phyloP scores from a whole-genome alignment of 2,113 vertebrate species.

The Oryzias curvinotus region DNA sequence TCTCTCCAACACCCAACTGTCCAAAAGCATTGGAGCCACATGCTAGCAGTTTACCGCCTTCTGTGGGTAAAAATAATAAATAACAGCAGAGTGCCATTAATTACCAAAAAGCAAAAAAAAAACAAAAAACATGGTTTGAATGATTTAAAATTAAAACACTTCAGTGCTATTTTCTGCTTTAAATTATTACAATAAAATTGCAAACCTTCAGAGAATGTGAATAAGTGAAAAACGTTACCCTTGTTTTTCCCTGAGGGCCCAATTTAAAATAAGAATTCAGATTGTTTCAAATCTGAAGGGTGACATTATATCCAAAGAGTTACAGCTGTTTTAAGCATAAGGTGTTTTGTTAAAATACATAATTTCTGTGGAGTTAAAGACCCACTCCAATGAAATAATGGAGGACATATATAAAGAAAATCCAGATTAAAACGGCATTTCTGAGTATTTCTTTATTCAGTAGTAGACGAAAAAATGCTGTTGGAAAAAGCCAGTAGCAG shows the following conservation, averaged over 20 bases:
- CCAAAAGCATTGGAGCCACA: constrained; percentile 92
- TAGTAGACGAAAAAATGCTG: too few relatives aligned
- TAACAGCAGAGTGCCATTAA: constrained; percentile 10
- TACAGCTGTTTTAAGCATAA: background rate
- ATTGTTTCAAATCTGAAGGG: too few relatives aligned
- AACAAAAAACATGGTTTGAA: background rate
- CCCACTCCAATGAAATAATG: too few relatives aligned
- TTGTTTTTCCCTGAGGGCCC: too few relatives aligned
- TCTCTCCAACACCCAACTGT: constrained; percentile 83
- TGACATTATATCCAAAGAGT: background rate
- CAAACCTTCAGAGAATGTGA: background rate
- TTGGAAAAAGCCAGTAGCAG: too few relatives aligned
- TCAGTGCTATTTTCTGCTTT: background rate
- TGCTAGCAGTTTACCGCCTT: constrained; percentile 78
- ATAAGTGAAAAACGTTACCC: too few relatives aligned
- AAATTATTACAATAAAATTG: background rate
- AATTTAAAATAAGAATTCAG: too few relatives aligned
- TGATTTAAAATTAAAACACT: background rate
- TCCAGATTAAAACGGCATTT: too few relatives aligned
- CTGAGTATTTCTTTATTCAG: too few relatives aligned
- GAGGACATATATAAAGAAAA: too few relatives aligned
- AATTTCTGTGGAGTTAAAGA: too few relatives aligned
- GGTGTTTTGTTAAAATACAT: too few relatives aligned
- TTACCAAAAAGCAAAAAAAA: background rate
- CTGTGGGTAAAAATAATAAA: constrained; percentile 75